Conservation (phyloP, 2,797 vertebrate species). For the Diglossa cyanea region DNA sequence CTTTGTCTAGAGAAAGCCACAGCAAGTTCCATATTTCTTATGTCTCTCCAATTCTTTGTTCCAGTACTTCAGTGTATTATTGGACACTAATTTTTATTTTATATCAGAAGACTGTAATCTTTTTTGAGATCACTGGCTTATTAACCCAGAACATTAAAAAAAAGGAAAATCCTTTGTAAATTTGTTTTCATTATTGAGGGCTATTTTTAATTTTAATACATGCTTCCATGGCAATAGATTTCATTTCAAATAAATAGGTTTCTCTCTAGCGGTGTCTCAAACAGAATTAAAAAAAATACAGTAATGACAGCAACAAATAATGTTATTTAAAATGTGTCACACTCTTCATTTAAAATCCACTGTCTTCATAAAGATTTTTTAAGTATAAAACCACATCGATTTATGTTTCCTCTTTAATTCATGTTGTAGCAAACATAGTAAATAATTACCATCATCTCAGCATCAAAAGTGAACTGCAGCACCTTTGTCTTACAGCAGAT, state of each 20-base stretch:
- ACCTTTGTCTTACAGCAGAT: background rate
- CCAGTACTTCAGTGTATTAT: background rate
- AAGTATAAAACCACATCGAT: background rate
- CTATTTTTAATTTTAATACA: constrained; percentile 23
- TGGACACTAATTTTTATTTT: constrained; percentile 44
- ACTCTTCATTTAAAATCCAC: background rate
- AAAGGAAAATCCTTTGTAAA: background rate
- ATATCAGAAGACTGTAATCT: background rate
- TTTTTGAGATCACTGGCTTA: background rate
- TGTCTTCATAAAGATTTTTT: background rate
- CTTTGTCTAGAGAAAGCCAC: constrained; percentile 37
- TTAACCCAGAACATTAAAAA: background rate
- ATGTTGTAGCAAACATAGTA: background rate
- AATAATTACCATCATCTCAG: background rate
- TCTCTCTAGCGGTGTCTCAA: background rate
- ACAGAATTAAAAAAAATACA: background rate
- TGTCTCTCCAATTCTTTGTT: constrained; percentile 37
- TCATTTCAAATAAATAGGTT: background rate
- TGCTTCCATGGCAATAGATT: background rate
- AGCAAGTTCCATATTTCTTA: background rate
- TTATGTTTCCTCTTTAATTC: background rate
- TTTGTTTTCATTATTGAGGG: constrained; percentile 16
- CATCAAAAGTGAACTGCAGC: background rate
- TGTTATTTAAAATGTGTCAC: background rate
- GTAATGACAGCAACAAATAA: background rate